Base-by-base conservation (phyloP, 2,113 vertebrate species). In the Siphamia tubifer region DNA sequence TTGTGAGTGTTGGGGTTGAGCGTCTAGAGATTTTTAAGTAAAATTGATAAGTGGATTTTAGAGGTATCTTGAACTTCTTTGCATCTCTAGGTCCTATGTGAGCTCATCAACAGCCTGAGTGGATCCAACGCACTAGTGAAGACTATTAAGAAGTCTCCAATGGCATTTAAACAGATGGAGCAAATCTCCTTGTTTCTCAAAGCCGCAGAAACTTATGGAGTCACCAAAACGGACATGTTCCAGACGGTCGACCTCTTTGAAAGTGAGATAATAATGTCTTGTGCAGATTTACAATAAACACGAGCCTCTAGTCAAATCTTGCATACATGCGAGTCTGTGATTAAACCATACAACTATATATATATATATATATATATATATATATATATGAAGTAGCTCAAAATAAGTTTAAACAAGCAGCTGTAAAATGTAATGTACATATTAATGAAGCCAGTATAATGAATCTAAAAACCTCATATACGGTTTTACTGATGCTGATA, bases 161-260 rank as follows among this genome's bases (percentile, higher is more conserved):
- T 96, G 96, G 96, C 94, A 7, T 99, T 99, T 82, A 98, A 96
- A 88, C 98, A 99, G 91, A 99, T 98, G 98, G 98, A 99, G 72
- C 96, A 93, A 86, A 95, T 98, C 15, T 91, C 96, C 8, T 88
- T 96, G 90, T 99, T 99, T 86, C 94, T 99, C 75, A 91, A 87
- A 62, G 96, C 96, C 0, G 92, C 96, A 0, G 97, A 99, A 82
- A 91, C 77, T 32, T 99, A 97, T 0, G 97, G 98, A 0, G 89
- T 98, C 81, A 92, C 85, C 73, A 97, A 97, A 88, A 96, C 94
- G 0, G 96, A 99, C 58, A 90, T 98, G 16, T 99, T 99, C 88
- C 97, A 98, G 92, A 98, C 97, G 0, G 97, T 98, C 1, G 97
- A 99, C 80, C 95, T 99, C 55, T 98, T 89, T 78, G 97, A 99